Conservation (phyloP, 1,140 invertebrate genomes). For the Coptotermes formosanus region DNA sequence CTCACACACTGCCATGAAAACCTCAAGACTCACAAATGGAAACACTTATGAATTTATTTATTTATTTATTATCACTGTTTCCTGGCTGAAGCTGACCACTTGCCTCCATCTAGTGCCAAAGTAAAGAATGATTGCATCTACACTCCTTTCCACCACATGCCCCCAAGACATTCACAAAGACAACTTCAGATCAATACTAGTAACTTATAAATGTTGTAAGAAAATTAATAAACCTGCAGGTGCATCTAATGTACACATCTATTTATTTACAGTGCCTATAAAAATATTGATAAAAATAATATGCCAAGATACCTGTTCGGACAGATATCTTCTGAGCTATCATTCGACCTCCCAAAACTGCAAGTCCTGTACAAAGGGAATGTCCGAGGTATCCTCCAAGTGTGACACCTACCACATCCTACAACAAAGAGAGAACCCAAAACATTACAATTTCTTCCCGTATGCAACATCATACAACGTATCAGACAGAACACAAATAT, state of each 20-base stretch:
- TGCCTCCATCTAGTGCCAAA: no score
- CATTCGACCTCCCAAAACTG: slow-evolving; percentile 93
- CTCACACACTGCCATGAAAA: no score
- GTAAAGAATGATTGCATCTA: no score
- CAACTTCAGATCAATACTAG: background rate
- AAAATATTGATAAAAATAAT: background rate
- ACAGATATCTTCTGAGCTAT: slow-evolving; percentile 96
- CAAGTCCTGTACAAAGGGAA: slow-evolving; percentile 91
- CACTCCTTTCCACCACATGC: no score
- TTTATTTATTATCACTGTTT: no score
- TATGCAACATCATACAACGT: no score
- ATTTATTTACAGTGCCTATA: background rate
- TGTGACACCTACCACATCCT: slow-evolving; percentile 91
- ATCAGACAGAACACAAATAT: no score
- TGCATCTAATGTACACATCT: background rate
- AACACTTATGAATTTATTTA: no score
- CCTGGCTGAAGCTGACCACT: no score
- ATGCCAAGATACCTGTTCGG: slow-evolving; percentile 65
- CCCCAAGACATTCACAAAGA: no score
- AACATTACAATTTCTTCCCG: background rate
- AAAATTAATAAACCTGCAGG: background rate
- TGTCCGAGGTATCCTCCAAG: slow-evolving; percentile 92
- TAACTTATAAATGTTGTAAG: slow-evolving; percentile 28
- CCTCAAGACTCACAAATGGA: no score
- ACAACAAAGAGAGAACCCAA: slow-evolving; percentile 38